Base-by-base conservation (phyloP, 2,888 invertebrate genomes). In the Cyclophora albipunctata region DNA sequence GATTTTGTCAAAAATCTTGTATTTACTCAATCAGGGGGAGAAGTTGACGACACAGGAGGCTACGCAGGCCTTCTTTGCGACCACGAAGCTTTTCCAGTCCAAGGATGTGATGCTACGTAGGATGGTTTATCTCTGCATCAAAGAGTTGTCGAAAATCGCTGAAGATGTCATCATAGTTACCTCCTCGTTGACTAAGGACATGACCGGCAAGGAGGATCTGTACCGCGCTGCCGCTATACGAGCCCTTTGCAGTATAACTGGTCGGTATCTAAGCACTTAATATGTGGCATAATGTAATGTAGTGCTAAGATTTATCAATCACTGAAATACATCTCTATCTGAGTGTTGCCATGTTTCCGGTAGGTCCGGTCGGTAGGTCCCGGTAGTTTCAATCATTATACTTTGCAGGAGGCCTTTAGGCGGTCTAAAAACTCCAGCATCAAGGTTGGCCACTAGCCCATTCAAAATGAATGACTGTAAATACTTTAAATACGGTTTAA, bases 81-180 rank as follows among this genome's bases (percentile, higher is more conserved):
- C 99, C 91, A 99, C 99, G 0, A 99, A 99, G 82, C 89, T 99
- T 45, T 99, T 99, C 80, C 99, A 99, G 83, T 98, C 97, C 0
- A 96, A 96, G 68, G 99, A 99, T 91, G 95, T 96, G 0, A 95
- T 97, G 62, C 85, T 99, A 34, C 91, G 99, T 42, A 91, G 99
- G 4, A 93, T 99, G 92, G 98, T 99, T 3, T 99, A 99, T 74
- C 87, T 99, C 50, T 98, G 98, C 41, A 96, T 97, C 48, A 97
- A 99, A 75, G 99, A 99, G 73, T 85, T 99, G 64, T 96, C 98
- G 68, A 92, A 93, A 1, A 90, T 98, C 50, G 98, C 99, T 1
- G 98, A 99, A 74, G 99, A 99, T 92, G 99, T 99, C 3, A 99
- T 99, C 62, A 99, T 99, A 67, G 99, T 99, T 0, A 99, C 99